Evolutionary conservation across 2,797 vertebrate species (phyloP), one percentile per base, ranked within the genome.

Genomic region (Sandelia bainsii): DNA sequence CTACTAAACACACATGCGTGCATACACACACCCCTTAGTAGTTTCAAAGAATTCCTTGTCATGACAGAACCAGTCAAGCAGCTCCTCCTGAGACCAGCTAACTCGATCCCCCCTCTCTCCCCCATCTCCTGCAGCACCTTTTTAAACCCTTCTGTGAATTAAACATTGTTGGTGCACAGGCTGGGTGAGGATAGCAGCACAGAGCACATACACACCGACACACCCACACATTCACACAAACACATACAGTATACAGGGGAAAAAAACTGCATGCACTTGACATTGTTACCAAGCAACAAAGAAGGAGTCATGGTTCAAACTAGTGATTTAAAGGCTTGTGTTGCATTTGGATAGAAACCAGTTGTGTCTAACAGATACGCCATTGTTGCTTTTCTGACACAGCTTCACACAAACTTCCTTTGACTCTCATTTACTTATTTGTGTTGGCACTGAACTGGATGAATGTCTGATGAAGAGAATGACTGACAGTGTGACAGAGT

Each of bases 231-330:
- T 4, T 16, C 44, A 71, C 23, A 76, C 48, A 64, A 13, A 73
- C 25, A 72, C 16, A 80, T 22, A 69, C 22, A 72, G 29, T 64
- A 39, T 27, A 46, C 46, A 48, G 8, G 8, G 32, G 51, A 37
- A 44, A 62, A 64, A 19, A 52, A 63, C 48, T 39, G 34, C 52
- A 71, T 27, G 42, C 50, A 74, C 50, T 58, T 59, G 58, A n/a
- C 70, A 77, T 81, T 77, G 89, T 91, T 86, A 59, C 85, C 62
- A 81, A 66, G 89, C 82, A 89, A 89, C 87, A 83, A 68, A 79
- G 74, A 37, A 48, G 12, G n/a, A 85, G 72, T 60, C 56, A 75
- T 13, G 62, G 53, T 79, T 83, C 69, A 83, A n/a, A 58, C 20
- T 62, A 60, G 69, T 45, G 74, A 82, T 75, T 52, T 58, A 63